Evolutionary conservation across 2,888 invertebrate species (phyloP).

Genomic region (Reticulitermes lucifugus): DNA sequence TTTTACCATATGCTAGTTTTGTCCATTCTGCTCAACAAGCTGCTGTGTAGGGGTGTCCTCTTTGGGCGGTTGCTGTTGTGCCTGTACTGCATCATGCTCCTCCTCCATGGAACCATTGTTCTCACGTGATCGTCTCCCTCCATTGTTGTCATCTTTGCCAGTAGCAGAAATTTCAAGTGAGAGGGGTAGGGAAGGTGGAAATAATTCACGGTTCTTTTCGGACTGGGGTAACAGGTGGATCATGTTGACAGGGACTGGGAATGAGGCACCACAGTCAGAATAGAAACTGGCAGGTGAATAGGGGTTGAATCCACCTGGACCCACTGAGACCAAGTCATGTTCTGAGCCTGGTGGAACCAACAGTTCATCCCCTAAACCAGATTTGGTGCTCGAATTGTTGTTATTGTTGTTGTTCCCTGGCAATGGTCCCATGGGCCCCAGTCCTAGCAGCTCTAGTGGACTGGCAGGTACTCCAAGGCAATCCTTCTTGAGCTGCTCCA

Average conservation of each 20-base stretch:
- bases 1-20: constrained; percentile 52
- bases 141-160: constrained; percentile 47
- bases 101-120: constrained; percentile 50
- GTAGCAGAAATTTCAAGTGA: constrained; percentile 51
- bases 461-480: constrained; percentile 82
- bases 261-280: constrained; percentile 82
- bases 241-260: constrained; percentile 88
- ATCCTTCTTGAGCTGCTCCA: constrained; percentile 89
- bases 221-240: constrained; percentile 84
- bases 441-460: constrained; percentile 75
- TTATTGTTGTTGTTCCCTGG: constrained; percentile 66
- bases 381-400: constrained; percentile 65
- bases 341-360: constrained; percentile 48
- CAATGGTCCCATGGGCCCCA: constrained; percentile 62
- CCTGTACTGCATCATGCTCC: constrained; percentile 43
- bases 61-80: constrained; percentile 45
- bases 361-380: constrained; percentile 48
- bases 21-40: constrained; percentile 53
- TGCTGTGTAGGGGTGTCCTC: constrained; percentile 44
- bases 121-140: constrained; percentile 50
- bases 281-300: constrained; percentile 75
- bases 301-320: constrained; percentile 76
- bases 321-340: constrained; percentile 60
- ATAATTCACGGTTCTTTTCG: constrained; percentile 75
- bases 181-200: constrained; percentile 51